phyloP scores from a whole-genome alignment of 2,888 invertebrate genomes.

The Callinectes sapidus region DNA sequence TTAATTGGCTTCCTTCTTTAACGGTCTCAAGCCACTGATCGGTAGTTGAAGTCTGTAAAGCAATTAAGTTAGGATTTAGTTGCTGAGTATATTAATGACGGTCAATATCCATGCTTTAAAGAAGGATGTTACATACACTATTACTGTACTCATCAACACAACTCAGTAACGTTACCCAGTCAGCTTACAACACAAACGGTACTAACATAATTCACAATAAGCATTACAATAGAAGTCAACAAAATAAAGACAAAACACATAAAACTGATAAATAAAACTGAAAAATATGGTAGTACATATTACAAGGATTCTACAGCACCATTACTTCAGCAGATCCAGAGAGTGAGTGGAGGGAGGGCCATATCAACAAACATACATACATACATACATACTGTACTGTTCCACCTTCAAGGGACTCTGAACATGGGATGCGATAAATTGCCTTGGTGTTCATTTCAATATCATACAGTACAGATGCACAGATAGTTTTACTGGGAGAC shows the following conservation, averaged over 20 bases:
- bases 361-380: no score
- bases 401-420: no score
- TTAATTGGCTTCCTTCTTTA: constrained; percentile 58
- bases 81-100: background rate
- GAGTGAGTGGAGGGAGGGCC: no score
- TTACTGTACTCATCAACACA: background rate
- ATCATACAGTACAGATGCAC: no score
- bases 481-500: no score
- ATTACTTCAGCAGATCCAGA: background rate
- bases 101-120: constrained; percentile 8
- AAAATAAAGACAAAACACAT: background rate
- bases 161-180: background rate
- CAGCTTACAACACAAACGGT: background rate
- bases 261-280: constrained; percentile 5
- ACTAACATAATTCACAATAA: background rate
- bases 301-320: background rate
- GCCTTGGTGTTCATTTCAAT: no score
- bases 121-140: constrained; percentile 16
- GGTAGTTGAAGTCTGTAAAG: constrained; percentile 55
- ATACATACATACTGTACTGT: no score
- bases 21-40: constrained; percentile 62
- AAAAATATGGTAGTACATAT: background rate
- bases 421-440: no score
- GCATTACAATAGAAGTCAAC: background rate
- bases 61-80: constrained; percentile 49